A percentile compares a stretch with the other conserved stretches of the same genome.
phyloP scores from a whole-genome alignment of 2,113 vertebrate species.

The Glaucidium brasilianum region DNA sequence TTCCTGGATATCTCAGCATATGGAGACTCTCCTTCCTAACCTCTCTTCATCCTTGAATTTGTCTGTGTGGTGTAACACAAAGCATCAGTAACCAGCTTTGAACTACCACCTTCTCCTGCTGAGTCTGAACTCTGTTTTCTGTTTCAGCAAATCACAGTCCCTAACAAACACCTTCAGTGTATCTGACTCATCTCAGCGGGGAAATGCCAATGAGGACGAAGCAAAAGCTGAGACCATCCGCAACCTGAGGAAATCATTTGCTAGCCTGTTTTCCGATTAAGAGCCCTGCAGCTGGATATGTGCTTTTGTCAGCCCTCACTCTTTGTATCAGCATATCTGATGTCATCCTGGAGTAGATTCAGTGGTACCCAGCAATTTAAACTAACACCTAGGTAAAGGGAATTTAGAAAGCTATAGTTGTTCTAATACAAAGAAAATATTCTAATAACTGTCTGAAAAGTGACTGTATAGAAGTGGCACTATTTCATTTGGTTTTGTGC shows the following conservation, averaged over 20 bases:
- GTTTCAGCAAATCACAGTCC: conserved; percentile 92
- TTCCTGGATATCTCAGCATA: neutral
- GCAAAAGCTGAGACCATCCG: conserved; percentile 96
- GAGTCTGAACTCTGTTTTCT: conserved; percentile 34
- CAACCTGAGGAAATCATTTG: conserved; percentile 94
- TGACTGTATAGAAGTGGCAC: neutral
- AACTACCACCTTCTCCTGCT: neutral
- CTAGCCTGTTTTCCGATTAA: conserved; percentile 95
- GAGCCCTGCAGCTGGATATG: neutral
- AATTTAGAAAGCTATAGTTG: neutral
- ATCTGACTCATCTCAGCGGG: conserved; percentile 81
- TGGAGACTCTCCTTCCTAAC: neutral
- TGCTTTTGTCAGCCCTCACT: neutral
- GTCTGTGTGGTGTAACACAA: neutral
- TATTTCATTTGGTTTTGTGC: neutral
- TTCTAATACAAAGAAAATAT: conserved; percentile 18
- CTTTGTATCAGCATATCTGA: neutral
- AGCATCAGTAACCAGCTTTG: neutral
- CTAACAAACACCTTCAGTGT: conserved; percentile 92
- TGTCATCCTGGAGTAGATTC: neutral
- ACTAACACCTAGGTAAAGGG: conserved; percentile 8
- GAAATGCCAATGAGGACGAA: conserved; percentile 86
- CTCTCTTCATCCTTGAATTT: neutral
- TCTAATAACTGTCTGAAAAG: neutral
- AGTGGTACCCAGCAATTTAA: neutral